Conservation (phyloP, 2,888 invertebrate genomes). For the Tetranychus piercei region DNA sequence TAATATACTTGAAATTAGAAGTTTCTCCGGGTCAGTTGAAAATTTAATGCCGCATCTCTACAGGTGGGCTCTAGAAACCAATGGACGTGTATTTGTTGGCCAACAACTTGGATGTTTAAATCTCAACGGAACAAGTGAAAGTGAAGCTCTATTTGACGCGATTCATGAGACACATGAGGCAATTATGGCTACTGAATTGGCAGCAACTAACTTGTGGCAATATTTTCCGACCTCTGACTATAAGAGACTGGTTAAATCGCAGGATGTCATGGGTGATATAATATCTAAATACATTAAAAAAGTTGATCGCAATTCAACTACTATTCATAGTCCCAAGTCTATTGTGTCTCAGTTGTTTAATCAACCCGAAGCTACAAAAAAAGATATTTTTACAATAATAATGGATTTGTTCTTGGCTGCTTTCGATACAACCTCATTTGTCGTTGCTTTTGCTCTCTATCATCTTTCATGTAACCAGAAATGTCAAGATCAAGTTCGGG, state of each 20-base stretch:
- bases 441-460: slow-evolving; percentile 56
- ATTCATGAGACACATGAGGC: slow-evolving; percentile 48
- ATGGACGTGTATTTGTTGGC: background rate
- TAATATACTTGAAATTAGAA: slow-evolving; percentile 30
- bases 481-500: slow-evolving; percentile 47
- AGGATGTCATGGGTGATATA: slow-evolving; percentile 24
- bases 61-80: slow-evolving; percentile 50
- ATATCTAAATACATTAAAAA: slow-evolving; percentile 21
- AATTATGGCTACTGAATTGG: slow-evolving; percentile 49
- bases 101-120: background rate
- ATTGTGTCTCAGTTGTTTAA: slow-evolving; percentile 50
- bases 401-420: slow-evolving; percentile 68
- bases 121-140: background rate
- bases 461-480: slow-evolving; percentile 51
- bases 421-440: slow-evolving; percentile 67
- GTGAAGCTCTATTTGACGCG: background rate
- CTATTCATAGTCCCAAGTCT: background rate
- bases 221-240: slow-evolving; percentile 42
- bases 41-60: slow-evolving; percentile 53
- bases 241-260: slow-evolving; percentile 23
- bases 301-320: background rate
- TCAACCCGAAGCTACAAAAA: slow-evolving; percentile 48
- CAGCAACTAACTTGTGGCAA: slow-evolving; percentile 46
- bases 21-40: slow-evolving; percentile 29
- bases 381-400: slow-evolving; percentile 62